A percentile compares a stretch with the other conserved stretches of the same genome.
These are phyloP conservation scores for Leptonema lineaticorne DNA, from an alignment of 1,140 invertebrate species.

Conservation along the genomic window DNA sequence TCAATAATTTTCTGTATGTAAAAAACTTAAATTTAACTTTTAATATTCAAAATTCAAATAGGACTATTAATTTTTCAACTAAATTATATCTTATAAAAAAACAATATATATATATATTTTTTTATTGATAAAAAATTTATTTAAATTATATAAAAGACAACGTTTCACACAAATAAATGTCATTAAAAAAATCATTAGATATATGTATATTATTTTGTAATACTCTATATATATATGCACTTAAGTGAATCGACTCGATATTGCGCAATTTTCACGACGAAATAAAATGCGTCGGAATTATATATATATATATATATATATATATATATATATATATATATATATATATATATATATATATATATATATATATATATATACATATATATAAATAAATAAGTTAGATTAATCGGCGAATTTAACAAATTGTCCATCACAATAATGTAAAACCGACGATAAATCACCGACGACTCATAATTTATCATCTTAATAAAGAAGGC, in stretches of 20 bases:
- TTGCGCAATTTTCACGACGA: not conserved
- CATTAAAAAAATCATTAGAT: too few species aligned
- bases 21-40: not conserved
- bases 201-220: too few species aligned
- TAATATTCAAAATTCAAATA: not conserved
- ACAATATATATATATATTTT: not conserved
- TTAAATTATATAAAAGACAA: too few species aligned
- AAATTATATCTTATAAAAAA: not conserved
- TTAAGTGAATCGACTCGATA: not conserved
- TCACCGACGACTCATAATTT: constrained; percentile 7
- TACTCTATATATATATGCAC: too few species aligned
- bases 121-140: not conserved
- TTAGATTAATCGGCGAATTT: constrained; percentile 5
- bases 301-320: not conserved
- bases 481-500: constrained; percentile 25
- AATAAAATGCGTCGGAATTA: not conserved
- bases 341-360: too few species aligned
- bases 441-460: constrained; percentile 13
- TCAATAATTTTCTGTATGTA: not conserved
- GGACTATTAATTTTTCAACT: not conserved
- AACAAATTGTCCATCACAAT: constrained; percentile 12
- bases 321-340: too few species aligned
- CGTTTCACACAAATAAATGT: too few species aligned
- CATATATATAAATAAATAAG: not conserved
- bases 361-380: too few species aligned